These are phyloP conservation scores for Acromyrmex charruanus DNA, from an alignment of 1,140 invertebrate species.

Conservation along the genomic window DNA sequence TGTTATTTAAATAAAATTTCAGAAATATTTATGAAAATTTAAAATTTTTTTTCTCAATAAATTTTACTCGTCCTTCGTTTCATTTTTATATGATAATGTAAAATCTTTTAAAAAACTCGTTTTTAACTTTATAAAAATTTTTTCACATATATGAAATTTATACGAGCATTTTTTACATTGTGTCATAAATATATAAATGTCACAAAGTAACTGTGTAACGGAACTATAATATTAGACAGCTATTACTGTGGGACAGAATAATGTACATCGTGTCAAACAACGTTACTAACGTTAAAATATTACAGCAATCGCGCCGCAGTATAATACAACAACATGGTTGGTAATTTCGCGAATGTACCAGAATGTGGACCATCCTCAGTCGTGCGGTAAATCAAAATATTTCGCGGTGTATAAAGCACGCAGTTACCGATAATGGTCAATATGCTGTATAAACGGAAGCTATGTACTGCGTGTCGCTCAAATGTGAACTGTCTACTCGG, in stretches of 20 bases:
- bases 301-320: not conserved
- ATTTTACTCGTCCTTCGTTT: not conserved
- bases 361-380: not conserved
- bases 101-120: not conserved
- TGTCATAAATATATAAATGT: not conserved
- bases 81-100: not conserved
- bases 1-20: no score
- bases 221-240: not conserved
- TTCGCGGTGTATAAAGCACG: not conserved
- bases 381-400: not conserved
- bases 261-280: not conserved
- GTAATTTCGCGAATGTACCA: not conserved
- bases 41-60: no score
- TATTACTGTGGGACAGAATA: not conserved
- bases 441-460: constrained; percentile 12
- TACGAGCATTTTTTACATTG: not conserved
- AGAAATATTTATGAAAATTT: no score
- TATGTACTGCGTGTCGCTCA: not conserved
- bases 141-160: not conserved
- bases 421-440: constrained; percentile 10
- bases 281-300: constrained; percentile 14
- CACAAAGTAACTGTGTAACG: not conserved
- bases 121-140: not conserved
- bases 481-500: not conserved
- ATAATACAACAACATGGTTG: not conserved